Percentiles rank a stretch among this genome's conserved stretches.
phyloP scores from a whole-genome alignment of 2,888 invertebrate genomes.

The Ommatoiulus sabulosus region DNA sequence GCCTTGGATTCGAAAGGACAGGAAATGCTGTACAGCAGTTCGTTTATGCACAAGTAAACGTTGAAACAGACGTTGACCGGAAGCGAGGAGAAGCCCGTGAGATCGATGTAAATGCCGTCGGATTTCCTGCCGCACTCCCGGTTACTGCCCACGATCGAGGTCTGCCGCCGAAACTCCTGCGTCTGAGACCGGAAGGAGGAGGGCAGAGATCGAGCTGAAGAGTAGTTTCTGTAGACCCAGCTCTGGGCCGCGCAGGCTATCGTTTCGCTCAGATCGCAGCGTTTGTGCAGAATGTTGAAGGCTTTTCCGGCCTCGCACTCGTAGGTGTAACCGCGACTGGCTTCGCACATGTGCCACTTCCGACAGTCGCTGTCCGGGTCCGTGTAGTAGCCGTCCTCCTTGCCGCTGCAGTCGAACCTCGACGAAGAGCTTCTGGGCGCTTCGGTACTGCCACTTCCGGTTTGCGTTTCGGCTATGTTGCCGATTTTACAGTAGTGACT shows the following conservation, averaged over 20 bases:
- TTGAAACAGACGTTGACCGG: slow-evolving; percentile 56
- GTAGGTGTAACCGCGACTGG: slow-evolving; percentile 59
- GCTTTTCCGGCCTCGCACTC: slow-evolving; percentile 60
- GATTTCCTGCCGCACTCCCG: slow-evolving; percentile 57
- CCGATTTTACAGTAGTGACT: slow-evolving; percentile 50
- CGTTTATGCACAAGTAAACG: slow-evolving; percentile 58
- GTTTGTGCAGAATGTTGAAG: slow-evolving; percentile 60
- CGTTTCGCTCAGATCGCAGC: slow-evolving; percentile 59
- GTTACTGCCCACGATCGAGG: neutral
- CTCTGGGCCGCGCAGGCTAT: slow-evolving; percentile 60
- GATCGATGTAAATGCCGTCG: slow-evolving; percentile 60
- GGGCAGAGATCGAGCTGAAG: slow-evolving; percentile 25
- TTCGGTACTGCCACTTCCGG: neutral
- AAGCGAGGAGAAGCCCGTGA: slow-evolving; percentile 52
- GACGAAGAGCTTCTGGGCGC: neutral
- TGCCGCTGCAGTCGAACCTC: slow-evolving; percentile 59
- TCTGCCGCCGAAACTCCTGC: neutral
- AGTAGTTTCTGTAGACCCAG: slow-evolving; percentile 56
- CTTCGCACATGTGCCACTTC: slow-evolving; percentile 60
- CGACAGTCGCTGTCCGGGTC: slow-evolving; percentile 60
- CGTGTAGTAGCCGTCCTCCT: slow-evolving; percentile 60
- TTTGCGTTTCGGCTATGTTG: neutral
- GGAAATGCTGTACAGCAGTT: slow-evolving; percentile 23
- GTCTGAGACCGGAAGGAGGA: neutral
- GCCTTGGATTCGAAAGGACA: slow-evolving; percentile 44